Evolutionary conservation across 92 coral and sea anemone species (phyloP), one percentile per base, ranked within the genome.

Genomic region (Parazoanthus swiftii): DNA sequence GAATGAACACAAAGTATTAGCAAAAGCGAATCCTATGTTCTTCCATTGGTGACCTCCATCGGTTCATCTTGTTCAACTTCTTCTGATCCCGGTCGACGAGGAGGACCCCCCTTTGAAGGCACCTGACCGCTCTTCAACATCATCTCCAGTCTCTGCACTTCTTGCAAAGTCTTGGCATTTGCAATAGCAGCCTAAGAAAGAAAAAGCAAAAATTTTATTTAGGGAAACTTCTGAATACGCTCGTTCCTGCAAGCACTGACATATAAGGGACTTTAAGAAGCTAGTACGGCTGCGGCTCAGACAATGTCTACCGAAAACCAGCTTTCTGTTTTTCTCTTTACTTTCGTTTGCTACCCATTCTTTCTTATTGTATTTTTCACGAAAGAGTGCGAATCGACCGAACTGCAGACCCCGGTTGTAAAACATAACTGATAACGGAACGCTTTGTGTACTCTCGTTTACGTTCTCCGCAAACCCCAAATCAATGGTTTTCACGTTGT

Each of bases 141-240:
- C 98, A 95, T 94, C 89, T 97, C 99, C 73, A 97, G 88, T 77
- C 94, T 92, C 83, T 97, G 95, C 39, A 97, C 96, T 72, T 97
- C 99, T 56, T 97, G 98, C 76, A 97, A 93, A 8, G 99, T 95
- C 44, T 94, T 96, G n/a, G 99, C 99, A 86, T 97, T 97, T 51
- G 99, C 98, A 88, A 97, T 97, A 59, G 99, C 99, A 86, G 98
- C 98, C 99, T 97, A 81, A 14, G 37, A 89, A 68, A 26, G 48
- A 54, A 79, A 76, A 16, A 77, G 21, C 21, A 5, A 33, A 44
- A 8, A 81, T 4, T 14, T 36, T 7, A 39, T 6, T 26, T 8
- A 29, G 18, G 63, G 9, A 13, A 20, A 8, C 42, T 26, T 3
- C 84, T 51, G 6, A n/a, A 20, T 48, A 18, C 23, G 35, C 42